A percentile compares a stretch with the other conserved stretches of the same genome.
These are phyloP conservation scores for Hydrochoerus hydrochaeris DNA, from an alignment of 2,113 vertebrate species.

Conservation along the genomic window DNA sequence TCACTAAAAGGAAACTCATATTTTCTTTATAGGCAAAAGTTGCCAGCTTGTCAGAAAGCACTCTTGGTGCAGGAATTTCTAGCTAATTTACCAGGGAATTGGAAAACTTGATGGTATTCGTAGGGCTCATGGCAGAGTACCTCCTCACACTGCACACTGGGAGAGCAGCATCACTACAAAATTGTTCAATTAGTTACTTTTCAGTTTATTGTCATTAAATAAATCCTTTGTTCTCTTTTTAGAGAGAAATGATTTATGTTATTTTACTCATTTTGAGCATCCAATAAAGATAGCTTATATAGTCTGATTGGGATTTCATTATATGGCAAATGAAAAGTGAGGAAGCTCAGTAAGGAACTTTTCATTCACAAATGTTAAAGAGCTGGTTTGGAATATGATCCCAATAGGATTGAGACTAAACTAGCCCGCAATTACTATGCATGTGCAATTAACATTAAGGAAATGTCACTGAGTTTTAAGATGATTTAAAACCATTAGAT, in stretches of 20 bases:
- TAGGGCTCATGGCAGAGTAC: neutral
- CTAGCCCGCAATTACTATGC: neutral
- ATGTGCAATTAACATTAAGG: neutral
- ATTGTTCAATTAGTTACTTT: neutral
- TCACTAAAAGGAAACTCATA: neutral
- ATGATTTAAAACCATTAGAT: neutral
- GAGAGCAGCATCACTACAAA: neutral
- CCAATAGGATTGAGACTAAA: neutral
- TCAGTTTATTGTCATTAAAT: neutral
- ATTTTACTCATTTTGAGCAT: neutral
- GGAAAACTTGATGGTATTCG: neutral
- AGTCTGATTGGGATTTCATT: neutral
- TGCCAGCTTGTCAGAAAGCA: neutral
- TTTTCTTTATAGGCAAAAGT: neutral
- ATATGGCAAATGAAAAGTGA: neutral
- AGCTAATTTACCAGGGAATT: neutral
- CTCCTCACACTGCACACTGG: neutral
- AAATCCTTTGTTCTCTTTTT: neutral
- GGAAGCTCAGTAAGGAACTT: neutral
- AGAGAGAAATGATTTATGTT: neutral
- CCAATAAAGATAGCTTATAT: neutral
- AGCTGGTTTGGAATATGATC: neutral
- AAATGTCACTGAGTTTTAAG: neutral
- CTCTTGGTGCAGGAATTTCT: neutral
- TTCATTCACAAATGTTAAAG: neutral